Percentiles rank a stretch among this genome's conserved stretches.
phyloP scores from a whole-genome alignment of 2,888 invertebrate genomes.

The Neoascia interrupta region DNA sequence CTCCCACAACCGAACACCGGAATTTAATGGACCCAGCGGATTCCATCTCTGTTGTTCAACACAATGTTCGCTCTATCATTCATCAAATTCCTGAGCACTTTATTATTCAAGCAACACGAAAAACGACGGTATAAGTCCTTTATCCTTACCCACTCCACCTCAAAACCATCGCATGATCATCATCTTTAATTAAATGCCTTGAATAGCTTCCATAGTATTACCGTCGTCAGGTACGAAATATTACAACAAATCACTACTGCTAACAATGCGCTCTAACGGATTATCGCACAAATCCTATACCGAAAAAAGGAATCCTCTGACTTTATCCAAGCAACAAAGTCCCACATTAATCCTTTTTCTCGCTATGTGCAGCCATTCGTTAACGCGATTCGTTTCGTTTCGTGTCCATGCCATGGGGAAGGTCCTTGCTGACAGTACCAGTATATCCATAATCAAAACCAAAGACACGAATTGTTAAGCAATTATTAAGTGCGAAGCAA shows the following conservation, averaged over 20 bases:
- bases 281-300: too few relatives aligned
- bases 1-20: too few relatives aligned
- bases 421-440: too few relatives aligned
- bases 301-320: too few relatives aligned
- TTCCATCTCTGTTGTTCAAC: background rate
- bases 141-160: background rate
- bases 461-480: slow-evolving; percentile 62
- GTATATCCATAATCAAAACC: slow-evolving; percentile 22
- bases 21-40: background rate
- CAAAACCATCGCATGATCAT: background rate
- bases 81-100: background rate
- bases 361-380: background rate
- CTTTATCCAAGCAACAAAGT: background rate
- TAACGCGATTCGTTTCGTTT: too few relatives aligned
- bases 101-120: background rate
- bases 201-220: background rate
- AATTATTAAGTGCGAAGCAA: slow-evolving; percentile 57
- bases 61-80: background rate
- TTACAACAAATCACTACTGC: background rate
- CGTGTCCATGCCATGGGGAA: too few relatives aligned
- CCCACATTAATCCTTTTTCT: background rate
- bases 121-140: background rate
- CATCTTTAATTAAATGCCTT: background rate
- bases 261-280: background rate
- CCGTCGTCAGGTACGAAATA: background rate